These are phyloP conservation scores for Macroramphosus scolopax DNA, from an alignment of 2,797 vertebrate species.

Conservation along the genomic window DNA sequence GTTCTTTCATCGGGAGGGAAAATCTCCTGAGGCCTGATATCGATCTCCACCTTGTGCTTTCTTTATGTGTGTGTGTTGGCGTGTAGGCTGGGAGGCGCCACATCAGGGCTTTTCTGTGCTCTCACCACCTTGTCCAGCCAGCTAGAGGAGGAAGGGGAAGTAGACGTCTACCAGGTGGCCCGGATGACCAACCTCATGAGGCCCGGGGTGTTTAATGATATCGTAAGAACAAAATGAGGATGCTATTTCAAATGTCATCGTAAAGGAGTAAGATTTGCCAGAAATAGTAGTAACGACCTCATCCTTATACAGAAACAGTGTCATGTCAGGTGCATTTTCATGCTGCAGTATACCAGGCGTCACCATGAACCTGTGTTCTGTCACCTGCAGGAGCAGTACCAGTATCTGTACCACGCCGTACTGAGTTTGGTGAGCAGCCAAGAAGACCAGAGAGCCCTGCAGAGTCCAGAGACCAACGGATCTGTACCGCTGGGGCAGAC, in stretches of 20 bases:
- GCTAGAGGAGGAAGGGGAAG: constrained; percentile 87
- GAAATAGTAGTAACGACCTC: too few species aligned
- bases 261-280: too few species aligned
- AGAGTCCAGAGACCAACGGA: constrained; percentile 90
- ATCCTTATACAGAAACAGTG: too few species aligned
- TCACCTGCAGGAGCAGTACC: constrained; percentile 87
- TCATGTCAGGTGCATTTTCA: background rate
- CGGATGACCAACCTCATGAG: constrained; percentile 97
- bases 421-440: constrained; percentile 93
- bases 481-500: constrained; percentile 81
- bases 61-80: background rate
- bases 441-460: constrained; percentile 88
- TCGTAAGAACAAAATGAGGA: too few species aligned
- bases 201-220: constrained; percentile 91
- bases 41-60: background rate
- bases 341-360: background rate
- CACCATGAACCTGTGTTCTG: background rate
- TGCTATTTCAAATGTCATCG: too few species aligned
- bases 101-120: constrained; percentile 92
- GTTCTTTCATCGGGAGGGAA: too few species aligned
- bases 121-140: constrained; percentile 87
- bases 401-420: constrained; percentile 92
- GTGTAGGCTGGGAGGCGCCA: constrained; percentile 87
- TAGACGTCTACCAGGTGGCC: constrained; percentile 91
- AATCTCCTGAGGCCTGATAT: too few species aligned